Evolutionary conservation across 2,888 invertebrate genomes (phyloP).

Genomic region (Sphinx pinastri): DNA sequence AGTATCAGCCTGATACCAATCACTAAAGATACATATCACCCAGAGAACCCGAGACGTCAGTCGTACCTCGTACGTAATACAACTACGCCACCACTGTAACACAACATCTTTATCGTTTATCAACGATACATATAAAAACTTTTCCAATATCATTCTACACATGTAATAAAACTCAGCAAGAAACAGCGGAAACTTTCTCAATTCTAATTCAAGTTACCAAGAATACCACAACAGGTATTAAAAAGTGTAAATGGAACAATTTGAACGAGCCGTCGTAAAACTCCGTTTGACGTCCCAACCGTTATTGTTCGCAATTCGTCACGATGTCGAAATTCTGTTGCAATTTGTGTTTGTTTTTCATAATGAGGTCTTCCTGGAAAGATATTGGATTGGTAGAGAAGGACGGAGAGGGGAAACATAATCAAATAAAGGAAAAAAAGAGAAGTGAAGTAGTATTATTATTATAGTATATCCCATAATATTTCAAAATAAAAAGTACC

Average conservation of each 20-base stretch:
- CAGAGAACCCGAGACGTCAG: neutral
- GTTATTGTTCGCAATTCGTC: constrained; percentile 20
- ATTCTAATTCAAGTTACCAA: no score
- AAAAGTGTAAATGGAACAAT: constrained; percentile 20
- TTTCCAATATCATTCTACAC: neutral
- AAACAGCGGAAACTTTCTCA: no score
- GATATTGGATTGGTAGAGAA: no score
- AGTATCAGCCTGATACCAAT: no score
- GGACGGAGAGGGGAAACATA: no score
- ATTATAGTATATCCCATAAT: no score
- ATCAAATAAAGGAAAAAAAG: no score
- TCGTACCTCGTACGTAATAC: no score
- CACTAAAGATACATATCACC: no score
- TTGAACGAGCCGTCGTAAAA: constrained; percentile 7
- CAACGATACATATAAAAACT: neutral
- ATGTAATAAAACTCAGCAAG: neutral
- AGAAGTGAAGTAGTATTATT: no score
- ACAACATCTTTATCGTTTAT: neutral
- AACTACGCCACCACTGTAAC: neutral
- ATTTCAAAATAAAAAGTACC: no score
- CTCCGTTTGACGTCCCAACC: neutral
- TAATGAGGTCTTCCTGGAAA: no score
- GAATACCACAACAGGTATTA: constrained; percentile 5
- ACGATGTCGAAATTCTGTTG: neutral
- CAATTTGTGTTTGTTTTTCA: neutral